Conservation (phyloP, 2,888 invertebrate genomes). For the Smittia aterrima region DNA sequence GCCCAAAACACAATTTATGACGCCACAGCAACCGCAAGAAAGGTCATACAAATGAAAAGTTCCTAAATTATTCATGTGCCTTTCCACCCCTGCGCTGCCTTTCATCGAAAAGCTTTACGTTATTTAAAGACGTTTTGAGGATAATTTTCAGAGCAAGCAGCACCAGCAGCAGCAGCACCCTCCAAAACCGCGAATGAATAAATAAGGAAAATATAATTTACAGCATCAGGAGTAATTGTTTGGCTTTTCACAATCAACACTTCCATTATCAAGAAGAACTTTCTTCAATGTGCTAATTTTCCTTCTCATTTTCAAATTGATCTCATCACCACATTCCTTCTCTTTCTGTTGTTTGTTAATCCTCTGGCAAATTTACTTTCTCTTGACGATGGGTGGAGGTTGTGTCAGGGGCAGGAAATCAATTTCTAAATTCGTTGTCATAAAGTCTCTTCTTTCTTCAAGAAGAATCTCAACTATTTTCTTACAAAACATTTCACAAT, state of each 20-base stretch:
- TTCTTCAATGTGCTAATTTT: conserved; percentile 36
- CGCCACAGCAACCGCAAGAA: neutral
- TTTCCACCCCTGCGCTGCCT: too few relatives aligned
- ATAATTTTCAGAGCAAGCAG: conserved; percentile 1
- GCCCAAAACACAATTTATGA: neutral
- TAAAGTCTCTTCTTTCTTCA: neutral
- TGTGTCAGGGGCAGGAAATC: neutral
- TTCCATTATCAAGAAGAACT: neutral
- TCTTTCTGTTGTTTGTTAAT: neutral
- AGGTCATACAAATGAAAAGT: neutral
- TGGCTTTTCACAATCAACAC: conserved; percentile 35
- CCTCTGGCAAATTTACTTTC: neutral
- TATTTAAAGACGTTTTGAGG: neutral
- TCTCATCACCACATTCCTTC: conserved; percentile 20
- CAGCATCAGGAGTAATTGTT: conserved; percentile 31
- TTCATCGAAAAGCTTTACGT: too few relatives aligned
- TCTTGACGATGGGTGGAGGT: neutral
- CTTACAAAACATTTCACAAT: neutral
- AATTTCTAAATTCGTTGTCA: neutral
- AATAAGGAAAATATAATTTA: conserved; percentile 32
- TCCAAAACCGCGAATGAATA: conserved; percentile 10
- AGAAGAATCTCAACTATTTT: neutral
- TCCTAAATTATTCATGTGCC: too few relatives aligned
- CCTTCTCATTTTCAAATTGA: conserved; percentile 13
- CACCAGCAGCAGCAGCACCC: neutral